Evolutionary conservation across 1,140 invertebrate genomes (phyloP).

Genomic region (Mercenaria mercenaria): DNA sequence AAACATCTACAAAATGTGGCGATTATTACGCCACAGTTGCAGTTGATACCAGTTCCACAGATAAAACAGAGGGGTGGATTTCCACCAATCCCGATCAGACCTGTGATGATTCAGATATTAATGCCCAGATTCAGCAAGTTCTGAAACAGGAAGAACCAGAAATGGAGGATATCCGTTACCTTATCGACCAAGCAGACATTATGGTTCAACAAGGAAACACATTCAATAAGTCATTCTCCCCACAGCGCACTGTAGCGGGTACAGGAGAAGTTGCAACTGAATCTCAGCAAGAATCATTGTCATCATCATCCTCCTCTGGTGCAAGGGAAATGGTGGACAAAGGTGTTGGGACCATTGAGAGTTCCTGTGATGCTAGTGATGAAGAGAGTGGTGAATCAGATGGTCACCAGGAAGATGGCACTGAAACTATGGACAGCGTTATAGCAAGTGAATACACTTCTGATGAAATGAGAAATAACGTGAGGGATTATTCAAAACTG

Average conservation of each 20-base stretch:
- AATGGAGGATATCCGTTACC: conserved; percentile 73
- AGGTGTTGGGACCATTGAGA: conserved; percentile 73
- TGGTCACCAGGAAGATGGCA: conserved; percentile 70
- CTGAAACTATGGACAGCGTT: conserved; percentile 75
- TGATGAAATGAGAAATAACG: conserved; percentile 63
- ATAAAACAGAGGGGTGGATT: conserved; percentile 56
- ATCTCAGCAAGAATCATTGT: conserved; percentile 60
- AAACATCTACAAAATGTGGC: conserved; percentile 47
- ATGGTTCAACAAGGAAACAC: conserved; percentile 69
- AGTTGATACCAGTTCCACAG: conserved; percentile 55
- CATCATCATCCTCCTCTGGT: conserved; percentile 31
- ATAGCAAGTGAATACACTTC: conserved; percentile 73
- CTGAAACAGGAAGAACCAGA: conserved; percentile 54
- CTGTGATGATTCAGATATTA: conserved; percentile 59
- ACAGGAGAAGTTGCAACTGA: not conserved
- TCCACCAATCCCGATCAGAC: conserved; percentile 35
- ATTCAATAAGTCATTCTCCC: conserved; percentile 57
- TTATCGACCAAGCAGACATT: conserved; percentile 78
- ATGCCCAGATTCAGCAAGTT: conserved; percentile 55
- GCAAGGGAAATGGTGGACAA: conserved; percentile 56
- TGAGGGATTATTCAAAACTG: conserved; percentile 42
- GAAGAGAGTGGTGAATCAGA: conserved; percentile 90
- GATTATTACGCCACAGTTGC: conserved; percentile 63
- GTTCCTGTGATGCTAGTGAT: conserved; percentile 93
- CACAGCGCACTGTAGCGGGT: conserved; percentile 11